phyloP scores from a whole-genome alignment of 2,113 vertebrate genomes.

The Neopipo cinnamomea region DNA sequence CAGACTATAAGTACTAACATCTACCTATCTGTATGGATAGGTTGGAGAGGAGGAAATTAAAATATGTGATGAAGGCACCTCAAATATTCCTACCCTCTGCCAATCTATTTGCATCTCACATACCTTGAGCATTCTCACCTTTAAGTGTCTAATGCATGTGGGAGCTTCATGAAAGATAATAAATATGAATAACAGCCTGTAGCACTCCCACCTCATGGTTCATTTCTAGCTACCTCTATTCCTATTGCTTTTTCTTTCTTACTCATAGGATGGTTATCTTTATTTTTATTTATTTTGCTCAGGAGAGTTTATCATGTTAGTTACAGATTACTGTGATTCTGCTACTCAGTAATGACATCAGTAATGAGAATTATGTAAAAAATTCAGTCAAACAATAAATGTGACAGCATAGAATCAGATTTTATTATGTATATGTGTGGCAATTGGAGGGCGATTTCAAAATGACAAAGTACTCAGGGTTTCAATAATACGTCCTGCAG shows the following conservation, averaged over 20 bases:
- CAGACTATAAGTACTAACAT: not conserved
- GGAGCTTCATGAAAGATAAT: not conserved
- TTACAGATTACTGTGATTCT: not conserved
- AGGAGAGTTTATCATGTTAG: not conserved
- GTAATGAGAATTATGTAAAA: conserved; percentile 57
- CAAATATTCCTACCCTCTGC: not conserved
- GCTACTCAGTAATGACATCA: conserved; percentile 34
- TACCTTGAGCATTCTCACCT: not conserved
- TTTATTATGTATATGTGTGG: conserved; percentile 65
- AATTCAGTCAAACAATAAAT: conserved; percentile 55
- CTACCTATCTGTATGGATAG: not conserved
- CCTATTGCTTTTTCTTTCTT: not conserved
- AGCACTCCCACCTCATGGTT: not conserved
- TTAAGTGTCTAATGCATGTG: not conserved
- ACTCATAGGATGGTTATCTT: not conserved
- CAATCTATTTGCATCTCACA: conserved; percentile 20
- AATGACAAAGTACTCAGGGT: conserved; percentile 67
- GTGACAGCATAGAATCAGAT: conserved; percentile 32
- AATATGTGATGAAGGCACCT: not conserved
- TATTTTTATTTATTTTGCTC: conserved; percentile 1
- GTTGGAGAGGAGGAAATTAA: conserved; percentile 42
- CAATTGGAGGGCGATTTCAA: conserved; percentile 64
- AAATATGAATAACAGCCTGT: not conserved
- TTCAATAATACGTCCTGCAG: conserved; percentile 74
- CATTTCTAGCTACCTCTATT: not conserved